Evolutionary conservation across 23 tunicate genomes (phyloP).

Genomic region (Pegea sp.): DNA sequence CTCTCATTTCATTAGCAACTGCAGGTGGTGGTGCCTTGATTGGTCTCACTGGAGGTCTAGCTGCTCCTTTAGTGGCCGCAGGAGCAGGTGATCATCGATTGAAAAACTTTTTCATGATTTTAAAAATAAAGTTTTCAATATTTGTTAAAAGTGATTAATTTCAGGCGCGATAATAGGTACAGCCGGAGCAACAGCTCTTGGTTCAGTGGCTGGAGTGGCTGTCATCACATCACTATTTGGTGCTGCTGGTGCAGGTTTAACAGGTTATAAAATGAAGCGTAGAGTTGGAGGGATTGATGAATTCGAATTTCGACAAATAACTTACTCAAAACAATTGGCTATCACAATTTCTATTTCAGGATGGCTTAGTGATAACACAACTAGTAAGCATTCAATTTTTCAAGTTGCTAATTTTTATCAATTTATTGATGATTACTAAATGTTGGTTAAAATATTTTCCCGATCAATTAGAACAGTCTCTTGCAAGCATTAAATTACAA

Average conservation of each 20-base stretch:
- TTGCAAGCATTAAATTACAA: too few relatives aligned
- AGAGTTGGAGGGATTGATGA: constrained; percentile 95
- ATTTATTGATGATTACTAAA: too few relatives aligned
- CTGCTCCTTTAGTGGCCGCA: constrained; percentile 97
- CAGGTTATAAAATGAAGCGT: constrained; percentile 99
- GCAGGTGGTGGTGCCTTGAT: constrained; percentile 82
- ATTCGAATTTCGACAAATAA: constrained; percentile 45
- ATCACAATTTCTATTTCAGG: constrained; percentile 78
- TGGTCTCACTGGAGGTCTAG: constrained; percentile 92
- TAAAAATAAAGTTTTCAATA: neutral
- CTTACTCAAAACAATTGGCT: constrained; percentile 34
- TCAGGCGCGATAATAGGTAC: constrained; percentile 86
- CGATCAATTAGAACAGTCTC: too few relatives aligned
- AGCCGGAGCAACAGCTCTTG: constrained; percentile 77
- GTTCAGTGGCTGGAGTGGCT: constrained; percentile 94
- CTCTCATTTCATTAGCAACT: constrained; percentile 62
- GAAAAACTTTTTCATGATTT: neutral
- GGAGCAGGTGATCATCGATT: too few relatives aligned
- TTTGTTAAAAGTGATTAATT: neutral
- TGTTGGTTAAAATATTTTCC: too few relatives aligned
- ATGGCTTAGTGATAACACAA: constrained; percentile 36
- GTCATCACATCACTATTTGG: constrained; percentile 96
- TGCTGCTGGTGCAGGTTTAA: constrained; percentile 97
- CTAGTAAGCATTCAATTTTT: constrained; percentile 9
- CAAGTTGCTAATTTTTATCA: too few relatives aligned